Base-by-base conservation (phyloP, 2,797 vertebrate genomes). In the Melanotaenia boesemani region DNA sequence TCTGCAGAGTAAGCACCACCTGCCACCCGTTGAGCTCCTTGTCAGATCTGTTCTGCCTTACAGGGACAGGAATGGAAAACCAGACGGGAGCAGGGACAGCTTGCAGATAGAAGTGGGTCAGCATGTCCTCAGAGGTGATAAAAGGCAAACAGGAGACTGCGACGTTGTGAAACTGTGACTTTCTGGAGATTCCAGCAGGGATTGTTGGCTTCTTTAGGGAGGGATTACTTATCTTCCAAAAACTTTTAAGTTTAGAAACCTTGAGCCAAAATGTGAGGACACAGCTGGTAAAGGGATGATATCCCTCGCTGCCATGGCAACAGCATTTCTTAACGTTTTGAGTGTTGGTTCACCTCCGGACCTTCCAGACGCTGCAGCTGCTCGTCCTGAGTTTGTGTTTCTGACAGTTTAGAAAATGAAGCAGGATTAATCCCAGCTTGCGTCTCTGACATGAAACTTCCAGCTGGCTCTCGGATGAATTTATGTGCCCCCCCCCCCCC, bases 51-150 rank as follows among this genome's bases (percentile, higher is more conserved):
- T 50, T 22, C 72, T 20, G 71, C 82, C 82, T 79, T 70, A 57
- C 56, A 73, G 84, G 75, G 84, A 65, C n/a, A 86, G 76, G 84
- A 86, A 88, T 83, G 82, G 37, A 81, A 71, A 85, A 77, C 62
- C 77, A 80, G 72, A 69, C 57, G 13, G 72, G 60, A 76, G 48
- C 28, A 2, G 37, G 32, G 69, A 54, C 48, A 24, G 39, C 22
- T 48, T 55, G n/a, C 70, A 46, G 60, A 13, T 5, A 26, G 20
- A 79, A 70, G 61, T 56, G 57, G 79, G 63, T 60, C 79, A 62
- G 44, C 63, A 73, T 77, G 81, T 74, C 4, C 79, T 77, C 18
- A 2, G 5, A 73, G 72, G 73, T 56, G 28, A 82, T 74, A 64
- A 80, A 82, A 76, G 67, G 10, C 0, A 37, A 26, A 34, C 32